Percentiles rank a stretch among this genome's conserved stretches.
Evolutionary conservation across 2,797 vertebrate genomes (phyloP).

Genomic region (Darevskia mixta): DNA sequence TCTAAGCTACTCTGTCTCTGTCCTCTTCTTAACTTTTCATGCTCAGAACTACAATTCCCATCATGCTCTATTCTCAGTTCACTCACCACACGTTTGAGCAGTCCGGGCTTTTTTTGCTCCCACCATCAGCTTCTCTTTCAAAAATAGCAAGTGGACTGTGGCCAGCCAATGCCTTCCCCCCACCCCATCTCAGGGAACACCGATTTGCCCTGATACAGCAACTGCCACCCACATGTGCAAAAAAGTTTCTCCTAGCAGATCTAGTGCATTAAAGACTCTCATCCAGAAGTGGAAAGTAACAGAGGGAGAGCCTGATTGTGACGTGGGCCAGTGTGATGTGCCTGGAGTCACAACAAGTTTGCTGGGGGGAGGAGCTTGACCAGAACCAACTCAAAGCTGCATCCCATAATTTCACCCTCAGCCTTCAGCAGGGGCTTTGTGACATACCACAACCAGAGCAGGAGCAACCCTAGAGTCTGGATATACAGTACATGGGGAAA

Average conservation of each 20-base stretch:
- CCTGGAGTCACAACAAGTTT: not conserved
- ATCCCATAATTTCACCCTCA: not conserved
- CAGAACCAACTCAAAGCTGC: not conserved
- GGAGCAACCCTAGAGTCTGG: not conserved
- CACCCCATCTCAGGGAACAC: too few species aligned
- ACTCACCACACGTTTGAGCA: not conserved
- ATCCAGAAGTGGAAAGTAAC: not conserved
- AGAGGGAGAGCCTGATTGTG: not conserved
- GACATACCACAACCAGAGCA: not conserved
- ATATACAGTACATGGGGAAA: too few species aligned
- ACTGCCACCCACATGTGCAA: not conserved
- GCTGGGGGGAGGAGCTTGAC: not conserved
- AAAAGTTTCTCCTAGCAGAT: not conserved
- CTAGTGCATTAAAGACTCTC: not conserved
- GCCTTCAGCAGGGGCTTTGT: not conserved
- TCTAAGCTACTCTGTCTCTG: not conserved
- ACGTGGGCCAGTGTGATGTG: not conserved
- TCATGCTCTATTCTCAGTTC: not conserved
- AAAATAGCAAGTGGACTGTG: not conserved
- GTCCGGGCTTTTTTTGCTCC: not conserved
- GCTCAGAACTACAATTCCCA: not conserved
- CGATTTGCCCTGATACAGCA: not conserved
- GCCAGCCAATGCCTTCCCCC: not conserved
- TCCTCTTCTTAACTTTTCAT: not conserved
- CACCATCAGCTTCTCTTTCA: not conserved